These are phyloP conservation scores for Perca fluviatilis DNA, from an alignment of 2,113 vertebrate genomes.

Conservation along the genomic window DNA sequence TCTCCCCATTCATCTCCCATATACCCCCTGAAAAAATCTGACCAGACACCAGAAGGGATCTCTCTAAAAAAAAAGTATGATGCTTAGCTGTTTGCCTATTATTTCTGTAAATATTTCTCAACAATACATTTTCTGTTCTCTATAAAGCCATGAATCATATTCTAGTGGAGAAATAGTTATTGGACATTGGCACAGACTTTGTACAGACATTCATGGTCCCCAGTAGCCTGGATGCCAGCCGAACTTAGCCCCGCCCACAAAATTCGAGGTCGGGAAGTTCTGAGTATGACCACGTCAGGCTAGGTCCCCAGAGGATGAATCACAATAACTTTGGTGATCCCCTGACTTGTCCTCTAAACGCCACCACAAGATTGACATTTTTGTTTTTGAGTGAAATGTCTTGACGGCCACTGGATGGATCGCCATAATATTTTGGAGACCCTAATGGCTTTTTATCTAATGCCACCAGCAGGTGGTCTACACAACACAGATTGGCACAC, in stretches of 20 bases:
- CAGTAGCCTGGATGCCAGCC: no score
- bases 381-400: background rate
- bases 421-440: background rate
- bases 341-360: background rate
- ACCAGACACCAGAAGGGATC: background rate
- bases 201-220: background rate
- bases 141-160: background rate
- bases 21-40: no score
- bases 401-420: background rate
- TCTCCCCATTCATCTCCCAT: background rate
- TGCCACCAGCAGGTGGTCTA: background rate
- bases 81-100: background rate
- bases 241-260: no score
- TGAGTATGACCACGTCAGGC: no score
- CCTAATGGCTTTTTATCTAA: background rate
- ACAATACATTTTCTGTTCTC: background rate
- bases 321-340: background rate
- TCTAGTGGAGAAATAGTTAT: background rate
- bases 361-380: background rate
- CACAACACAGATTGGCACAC: background rate
- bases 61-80: no score
- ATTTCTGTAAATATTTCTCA: background rate
- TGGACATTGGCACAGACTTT: background rate
- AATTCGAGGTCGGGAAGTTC: no score
- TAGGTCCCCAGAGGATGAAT: background rate